Base-by-base conservation (phyloP, 53 echinoderm and acorn worm genomes). In the Echinarachnius parma region DNA sequence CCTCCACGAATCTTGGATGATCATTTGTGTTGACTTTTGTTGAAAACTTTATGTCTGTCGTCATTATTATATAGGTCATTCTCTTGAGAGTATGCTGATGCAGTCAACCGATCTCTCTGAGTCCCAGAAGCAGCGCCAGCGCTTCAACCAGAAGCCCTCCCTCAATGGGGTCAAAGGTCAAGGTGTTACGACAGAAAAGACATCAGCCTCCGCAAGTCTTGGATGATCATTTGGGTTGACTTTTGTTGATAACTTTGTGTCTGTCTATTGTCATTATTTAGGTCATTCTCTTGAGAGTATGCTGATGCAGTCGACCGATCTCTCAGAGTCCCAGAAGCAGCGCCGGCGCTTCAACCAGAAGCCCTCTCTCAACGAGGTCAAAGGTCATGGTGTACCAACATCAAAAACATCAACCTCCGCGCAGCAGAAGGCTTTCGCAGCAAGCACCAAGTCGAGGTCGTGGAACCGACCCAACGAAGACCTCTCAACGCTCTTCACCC, bases 51-150 rank as follows among this genome's bases (percentile, higher is more conserved):
- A n/a, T n/a, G n/a, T n/a, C n/a, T n/a, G n/a, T n/a, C n/a, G n/a
- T n/a, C n/a, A n/a, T n/a, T n/a, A n/a, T n/a, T n/a, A n/a, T n/a
- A n/a, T 39, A 62, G 85, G 63, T 29, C 61, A 48, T 21, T 81
- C 85, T 18, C 62, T 96, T 39, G 96, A 96, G 63, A 81, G 76
- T 56, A 86, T 95, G 87, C 85, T 96, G 96, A 59, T 83, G 58
- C 65, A 64, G 32, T 84, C 90, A 11, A 82, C 96, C 14, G 83
- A 91, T 42, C 53, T 91, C 39, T 79, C 68, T 31, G 78, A 77
- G 27, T 47, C 85, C 16, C 53, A 82, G 20, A 81, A 87, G 45
- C 42, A 63, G 36, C 75, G 76, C 2, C 77, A 82, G 25, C 42
- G 54, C 3, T 82, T 82, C 58, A 76, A 87, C 28, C 68, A 76